phyloP scores from a whole-genome alignment of 1,140 invertebrate genomes.

The Caenorhabditis brenneri region DNA sequence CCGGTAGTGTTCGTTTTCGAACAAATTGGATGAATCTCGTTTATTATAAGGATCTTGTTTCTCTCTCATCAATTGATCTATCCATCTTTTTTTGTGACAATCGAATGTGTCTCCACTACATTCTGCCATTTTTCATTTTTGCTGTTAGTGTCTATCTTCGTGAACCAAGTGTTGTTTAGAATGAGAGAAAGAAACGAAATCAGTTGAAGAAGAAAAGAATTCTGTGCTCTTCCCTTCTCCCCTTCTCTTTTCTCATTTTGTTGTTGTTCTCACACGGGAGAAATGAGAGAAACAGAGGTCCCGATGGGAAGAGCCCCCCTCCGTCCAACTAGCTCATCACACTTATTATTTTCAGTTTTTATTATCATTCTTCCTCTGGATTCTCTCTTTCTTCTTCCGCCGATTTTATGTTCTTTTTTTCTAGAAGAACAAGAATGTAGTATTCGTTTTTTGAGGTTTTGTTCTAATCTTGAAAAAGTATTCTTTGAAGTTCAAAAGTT shows the following conservation, averaged over 20 bases:
- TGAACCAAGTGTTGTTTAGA: conserved; percentile 5
- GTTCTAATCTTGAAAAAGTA: no score
- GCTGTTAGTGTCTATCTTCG: neutral
- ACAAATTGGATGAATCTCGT: no score
- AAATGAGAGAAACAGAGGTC: neutral
- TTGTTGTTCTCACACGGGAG: neutral
- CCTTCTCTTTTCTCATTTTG: neutral
- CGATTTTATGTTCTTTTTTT: neutral
- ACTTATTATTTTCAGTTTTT: conserved; percentile 36
- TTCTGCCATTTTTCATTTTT: conserved; percentile 7
- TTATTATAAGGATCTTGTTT: neutral
- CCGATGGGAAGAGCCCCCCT: neutral
- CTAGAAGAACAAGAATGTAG: neutral
- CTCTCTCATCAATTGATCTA: neutral
- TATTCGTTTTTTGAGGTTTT: no score
- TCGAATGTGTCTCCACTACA: neutral
- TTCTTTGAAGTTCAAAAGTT: no score
- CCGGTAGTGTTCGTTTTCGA: no score
- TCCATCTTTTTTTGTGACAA: conserved; percentile 4
- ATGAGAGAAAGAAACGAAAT: no score
- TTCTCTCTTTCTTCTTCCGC: neutral
- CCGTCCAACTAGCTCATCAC: conserved; percentile 17
- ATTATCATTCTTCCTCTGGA: neutral
- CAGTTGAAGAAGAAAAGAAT: neutral
- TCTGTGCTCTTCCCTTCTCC: neutral